Evolutionary conservation across 2,797 vertebrate genomes (phyloP), one percentile per base, ranked within the genome.

Genomic region (Rhynchotus rufescens): DNA sequence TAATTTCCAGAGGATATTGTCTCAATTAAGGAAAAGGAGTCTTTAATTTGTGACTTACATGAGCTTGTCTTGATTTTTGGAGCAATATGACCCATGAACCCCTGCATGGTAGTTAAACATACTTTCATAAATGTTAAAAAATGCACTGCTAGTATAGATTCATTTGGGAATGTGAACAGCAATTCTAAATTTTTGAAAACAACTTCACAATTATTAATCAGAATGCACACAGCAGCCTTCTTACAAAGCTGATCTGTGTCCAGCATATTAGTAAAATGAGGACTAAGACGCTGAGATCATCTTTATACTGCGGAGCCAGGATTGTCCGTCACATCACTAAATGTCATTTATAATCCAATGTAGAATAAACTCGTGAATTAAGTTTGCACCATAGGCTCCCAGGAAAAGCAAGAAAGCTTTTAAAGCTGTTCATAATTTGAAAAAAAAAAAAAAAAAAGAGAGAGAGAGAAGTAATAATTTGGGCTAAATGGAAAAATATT

Each of bases 291-390:
- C 59, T 40, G 45, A 79, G 36, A 68, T 88, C 78, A 40, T 86
- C 65, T 78, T 49, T 52, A 54, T 72, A 16, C 47, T 73, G 42
- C 47, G 66, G 79, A 75, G 69, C 82, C 62, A 61, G 76, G 54
- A 75, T 44, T 62, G 87, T 94, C 88, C 71, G 91, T 95, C 86
- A 76, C 80, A 57, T 85, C 82, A 80, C 60, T 57, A 81, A 76
- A 87, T 73, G 59, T 83, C 56, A 75, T 78, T 85, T 95, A 56
- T 62, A 86, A 94, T 80, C 73, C 66, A 69, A 10, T 83, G 75
- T 56, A 52, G 78, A 82, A 72, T 84, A 72, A 88, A 86, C 28
- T 92, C 84, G 38, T 30, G 54, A 83, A 57, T 92, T 90, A 83
- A 91, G 36, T 89, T 52, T 64, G 51, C 11, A 22, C 38, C 57